A percentile compares a stretch with the other conserved stretches of the same genome.
Evolutionary conservation across 2,888 invertebrate genomes (phyloP).

Genomic region (Aspidiotus rigidus): DNA sequence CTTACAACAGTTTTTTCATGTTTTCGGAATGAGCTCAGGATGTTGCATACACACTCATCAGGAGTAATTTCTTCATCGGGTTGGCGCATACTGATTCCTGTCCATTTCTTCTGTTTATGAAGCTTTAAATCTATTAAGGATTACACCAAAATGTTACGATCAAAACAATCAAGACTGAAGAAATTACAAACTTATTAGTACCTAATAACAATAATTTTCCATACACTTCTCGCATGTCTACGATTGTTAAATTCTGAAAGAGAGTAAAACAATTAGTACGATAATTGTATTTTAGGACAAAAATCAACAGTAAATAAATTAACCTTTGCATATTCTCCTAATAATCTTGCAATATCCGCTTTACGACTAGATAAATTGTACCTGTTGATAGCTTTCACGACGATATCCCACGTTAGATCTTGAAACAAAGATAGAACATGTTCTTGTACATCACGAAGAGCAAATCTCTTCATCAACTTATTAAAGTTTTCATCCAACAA

Average conservation of each 20-base stretch:
- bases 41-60: not conserved
- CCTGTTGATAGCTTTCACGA: constrained; percentile 5
- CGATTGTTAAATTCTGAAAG: not conserved
- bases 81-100: not conserved
- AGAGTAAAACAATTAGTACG: not conserved
- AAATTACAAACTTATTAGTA: not conserved
- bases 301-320: not conserved
- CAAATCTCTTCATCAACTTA: constrained; percentile 8
- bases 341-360: constrained; percentile 13
- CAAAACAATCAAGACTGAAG: not conserved
- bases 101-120: constrained; percentile 10
- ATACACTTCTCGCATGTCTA: constrained; percentile 14
- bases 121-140: constrained; percentile 7
- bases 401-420: constrained; percentile 11
- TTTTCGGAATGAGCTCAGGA: not conserved
- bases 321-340: constrained; percentile 15
- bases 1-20: not conserved
- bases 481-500: constrained; percentile 10
- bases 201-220: constrained; percentile 14
- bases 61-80: not conserved
- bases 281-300: not conserved
- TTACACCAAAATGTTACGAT: not conserved
- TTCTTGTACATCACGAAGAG: constrained; percentile 8
- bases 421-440: constrained; percentile 9
- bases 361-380: constrained; percentile 12